Evolutionary conservation across 1,140 invertebrate species (phyloP), one percentile per base, ranked within the genome.

Genomic region (Luehdorfia chinensis): DNA sequence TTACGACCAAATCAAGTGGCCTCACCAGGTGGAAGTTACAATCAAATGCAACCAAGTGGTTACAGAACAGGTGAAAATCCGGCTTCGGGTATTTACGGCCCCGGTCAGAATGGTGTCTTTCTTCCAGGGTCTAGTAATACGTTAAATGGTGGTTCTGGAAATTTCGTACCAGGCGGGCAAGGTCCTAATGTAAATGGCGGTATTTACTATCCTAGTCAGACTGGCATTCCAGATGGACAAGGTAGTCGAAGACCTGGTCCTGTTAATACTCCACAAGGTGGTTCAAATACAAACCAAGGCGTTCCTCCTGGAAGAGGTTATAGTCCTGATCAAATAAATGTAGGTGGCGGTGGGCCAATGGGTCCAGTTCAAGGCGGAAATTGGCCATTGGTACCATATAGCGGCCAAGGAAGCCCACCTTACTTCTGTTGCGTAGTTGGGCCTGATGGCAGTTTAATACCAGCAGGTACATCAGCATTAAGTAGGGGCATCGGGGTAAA

Each of bases 101-200:
- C 50, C n/a, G 33, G 36, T 39, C 46, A 52, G 44, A 39, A 11
- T 28, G 34, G 43, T 14, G 14, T 21, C 9, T 25, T 28, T 28
- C 27, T 12, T n/a, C 37, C 37, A 27, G 25, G 14, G 1, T 14
- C 25, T 15, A 28, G 25, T 28, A 21, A 9, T 21, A 9, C 33
- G n/a, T 18, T 33, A 4, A 13, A 33, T 3, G 31, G 14, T 16
- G 31, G 31, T 33, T 16, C 31, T 16, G 9, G 13, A 13, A 33
- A 16, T 16, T 2, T 13, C 4, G 16, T 33, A 13, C 31, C 31
- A 1, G 31, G 13, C 4, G 9, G 15, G 13, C 30, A 32, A 32
- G 30, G 13, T 1, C 30, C n/a, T n/a, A n/a, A n/a, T n/a, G n/a
- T n/a, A n/a, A n/a, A n/a, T n/a, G n/a, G n/a, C n/a, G n/a, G n/a